Evolutionary conservation across 2,888 invertebrate species (phyloP).

Genomic region (Tenthredo mesomela): DNA sequence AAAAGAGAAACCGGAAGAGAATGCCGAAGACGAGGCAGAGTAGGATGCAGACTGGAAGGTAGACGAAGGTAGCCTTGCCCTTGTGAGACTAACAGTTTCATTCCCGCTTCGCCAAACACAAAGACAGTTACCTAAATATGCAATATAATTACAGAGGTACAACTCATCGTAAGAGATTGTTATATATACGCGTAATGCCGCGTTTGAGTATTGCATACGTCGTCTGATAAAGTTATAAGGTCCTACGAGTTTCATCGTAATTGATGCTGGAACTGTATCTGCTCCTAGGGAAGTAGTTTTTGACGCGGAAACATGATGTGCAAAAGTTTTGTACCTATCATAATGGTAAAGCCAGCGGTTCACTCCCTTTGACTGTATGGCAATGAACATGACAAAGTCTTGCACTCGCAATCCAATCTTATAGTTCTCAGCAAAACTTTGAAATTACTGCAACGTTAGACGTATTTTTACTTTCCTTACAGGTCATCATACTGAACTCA

Average conservation of each 20-base stretch:
- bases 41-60: constrained; percentile 25
- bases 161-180: not conserved
- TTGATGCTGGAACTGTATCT: constrained; percentile 4
- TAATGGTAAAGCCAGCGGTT: constrained; percentile 28
- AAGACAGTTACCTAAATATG: not conserved
- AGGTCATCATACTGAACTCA: not conserved
- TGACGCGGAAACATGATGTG: not conserved
- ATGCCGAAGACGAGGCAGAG: constrained; percentile 36
- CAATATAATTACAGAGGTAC: constrained; percentile 24
- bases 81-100: constrained; percentile 36
- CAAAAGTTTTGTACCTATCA: constrained; percentile 41
- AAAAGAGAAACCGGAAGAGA: constrained; percentile 34
- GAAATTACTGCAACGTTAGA: not conserved
- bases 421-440: not conserved
- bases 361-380: constrained; percentile 2
- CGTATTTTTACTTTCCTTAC: not conserved
- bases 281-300: not conserved
- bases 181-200: not conserved
- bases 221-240: not conserved
- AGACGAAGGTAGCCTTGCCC: constrained; percentile 3
- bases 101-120: constrained; percentile 19
- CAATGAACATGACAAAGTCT: constrained; percentile 37
- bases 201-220: not conserved
- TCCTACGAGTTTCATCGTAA: not conserved
- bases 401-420: constrained; percentile 42